Base-by-base conservation (phyloP, 1,140 invertebrate species). In the Planococcus citri region DNA sequence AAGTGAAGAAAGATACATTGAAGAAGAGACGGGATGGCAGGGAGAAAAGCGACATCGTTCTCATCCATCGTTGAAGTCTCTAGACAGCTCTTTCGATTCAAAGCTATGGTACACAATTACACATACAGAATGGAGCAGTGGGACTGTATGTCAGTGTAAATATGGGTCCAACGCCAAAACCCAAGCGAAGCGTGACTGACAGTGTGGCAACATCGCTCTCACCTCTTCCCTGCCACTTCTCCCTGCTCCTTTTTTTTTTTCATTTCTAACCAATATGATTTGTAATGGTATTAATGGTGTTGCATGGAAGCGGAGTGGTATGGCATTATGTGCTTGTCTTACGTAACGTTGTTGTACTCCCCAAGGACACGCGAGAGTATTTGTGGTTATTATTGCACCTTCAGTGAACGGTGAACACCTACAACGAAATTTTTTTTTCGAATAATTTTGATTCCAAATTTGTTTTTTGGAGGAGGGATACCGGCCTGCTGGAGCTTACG, bases 281-380 rank as follows among this genome's bases (percentile, higher is more conserved):
- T 64, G 60, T 64, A 64, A 64, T 64, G 60, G 60, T 64, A 25
- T 64, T 24, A 64, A 64, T 64, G 60, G 60, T 64, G 60, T 64
- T 64, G 60, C 60, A 64, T 64, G 25, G 60, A 64, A 64, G 60
- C 60, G 60, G 60, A 22, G 60, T 25, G 60, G 25, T 25, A 25
- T 27, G 25, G 25, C 22, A 20, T 64, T 64, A 25, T 64, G 22
- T 64, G 60, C 60, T 64, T 64, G 25, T 27, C 60, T 64, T 64
- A 64, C 60, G 60, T 64, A 64, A 64, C 60, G 10, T 64, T 64
- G 60, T 64, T 64, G 60, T 64, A 64, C 60, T 64, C 60, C 60
- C 60, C 60, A 64, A 64, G 60, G 60, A 64, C 60, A 64, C 60
- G 25, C 60, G 60, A 64, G 60, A 64, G 25, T 27, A 21, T 64